These are phyloP conservation scores for Unio delphinus DNA, from an alignment of 2,888 invertebrate species.

Conservation along the genomic window DNA sequence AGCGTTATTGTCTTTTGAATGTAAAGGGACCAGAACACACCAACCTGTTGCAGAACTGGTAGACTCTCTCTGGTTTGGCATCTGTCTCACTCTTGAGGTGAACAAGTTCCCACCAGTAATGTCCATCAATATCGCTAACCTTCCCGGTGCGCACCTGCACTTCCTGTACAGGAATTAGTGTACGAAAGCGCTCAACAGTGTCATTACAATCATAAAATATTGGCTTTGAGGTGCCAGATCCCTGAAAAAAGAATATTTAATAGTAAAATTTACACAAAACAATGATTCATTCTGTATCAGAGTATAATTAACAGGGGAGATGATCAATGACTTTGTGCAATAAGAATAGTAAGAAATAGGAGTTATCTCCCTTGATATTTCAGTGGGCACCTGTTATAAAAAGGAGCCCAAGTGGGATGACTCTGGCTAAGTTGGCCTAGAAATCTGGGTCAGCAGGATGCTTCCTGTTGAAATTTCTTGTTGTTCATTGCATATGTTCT, in stretches of 20 bases:
- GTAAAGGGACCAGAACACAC: conserved; percentile 11
- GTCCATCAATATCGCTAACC: conserved; percentile 87
- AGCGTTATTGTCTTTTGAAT: background rate
- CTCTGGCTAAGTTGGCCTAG: too few relatives aligned
- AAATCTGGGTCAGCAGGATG: too few relatives aligned
- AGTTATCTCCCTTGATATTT: too few relatives aligned
- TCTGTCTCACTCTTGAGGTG: conserved; percentile 94
- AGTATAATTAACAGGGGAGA: too few relatives aligned
- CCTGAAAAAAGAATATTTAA: conserved; percentile 11
- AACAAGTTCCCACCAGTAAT: conserved; percentile 97
- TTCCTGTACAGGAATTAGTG: conserved; percentile 95
- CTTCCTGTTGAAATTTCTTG: too few relatives aligned
- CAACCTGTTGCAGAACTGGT: conserved; percentile 94
- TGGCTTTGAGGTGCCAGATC: conserved; percentile 14
- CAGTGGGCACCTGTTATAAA: too few relatives aligned
- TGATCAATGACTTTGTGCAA: too few relatives aligned
- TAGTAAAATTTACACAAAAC: too few relatives aligned
- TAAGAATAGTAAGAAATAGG: too few relatives aligned
- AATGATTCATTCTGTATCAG: too few relatives aligned
- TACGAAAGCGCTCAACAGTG: conserved; percentile 90
- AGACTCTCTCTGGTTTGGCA: conserved; percentile 94
- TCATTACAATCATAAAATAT: conserved; percentile 42
- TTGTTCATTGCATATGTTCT: too few relatives aligned
- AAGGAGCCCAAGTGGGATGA: too few relatives aligned
- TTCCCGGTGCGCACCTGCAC: conserved; percentile 96